Conservation (phyloP, 2,888 invertebrate genomes). For the Drosophila subsilvestris region DNA sequence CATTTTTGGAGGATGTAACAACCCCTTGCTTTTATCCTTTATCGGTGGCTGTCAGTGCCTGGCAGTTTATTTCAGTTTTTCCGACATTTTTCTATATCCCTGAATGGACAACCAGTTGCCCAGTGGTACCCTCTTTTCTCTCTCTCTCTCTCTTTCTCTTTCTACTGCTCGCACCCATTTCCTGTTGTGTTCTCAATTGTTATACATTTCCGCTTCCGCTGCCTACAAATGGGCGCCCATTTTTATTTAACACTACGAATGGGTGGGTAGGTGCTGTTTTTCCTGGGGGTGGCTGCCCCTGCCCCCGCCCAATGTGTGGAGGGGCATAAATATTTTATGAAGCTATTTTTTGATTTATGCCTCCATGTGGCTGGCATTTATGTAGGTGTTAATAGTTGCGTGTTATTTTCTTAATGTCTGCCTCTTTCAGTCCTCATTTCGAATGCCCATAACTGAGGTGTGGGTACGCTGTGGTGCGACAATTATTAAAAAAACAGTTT, state of each 20-base stretch:
- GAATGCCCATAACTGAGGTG: constrained; percentile 1
- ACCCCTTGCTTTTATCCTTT: constrained; percentile 12
- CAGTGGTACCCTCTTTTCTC: neutral
- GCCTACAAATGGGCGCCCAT: constrained; percentile 57
- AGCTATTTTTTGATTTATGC: constrained; percentile 66
- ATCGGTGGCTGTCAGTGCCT: constrained; percentile 54
- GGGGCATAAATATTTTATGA: constrained; percentile 72
- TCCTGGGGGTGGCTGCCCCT: constrained; percentile 15
- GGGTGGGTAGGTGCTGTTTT: constrained; percentile 17
- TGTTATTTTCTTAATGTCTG: constrained; percentile 30
- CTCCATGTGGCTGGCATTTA: constrained; percentile 42
- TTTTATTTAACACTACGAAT: constrained; percentile 67
- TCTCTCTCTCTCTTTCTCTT: neutral
- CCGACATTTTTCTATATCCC: constrained; percentile 8
- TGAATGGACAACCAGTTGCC: constrained; percentile 73
- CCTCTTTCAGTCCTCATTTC: constrained; percentile 6
- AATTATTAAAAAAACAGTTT: constrained; percentile 17
- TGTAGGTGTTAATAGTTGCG: constrained; percentile 71
- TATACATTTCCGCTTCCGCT: constrained; percentile 60
- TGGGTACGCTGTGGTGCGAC: neutral
- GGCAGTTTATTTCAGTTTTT: constrained; percentile 49
- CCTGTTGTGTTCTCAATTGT: constrained; percentile 37
- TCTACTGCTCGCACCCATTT: neutral
- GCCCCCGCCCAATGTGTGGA: constrained; percentile 5
- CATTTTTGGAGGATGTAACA: constrained; percentile 41